These are phyloP conservation scores for Setipinna tenuifilis DNA, from an alignment of 2,797 vertebrate species.

Conservation along the genomic window DNA sequence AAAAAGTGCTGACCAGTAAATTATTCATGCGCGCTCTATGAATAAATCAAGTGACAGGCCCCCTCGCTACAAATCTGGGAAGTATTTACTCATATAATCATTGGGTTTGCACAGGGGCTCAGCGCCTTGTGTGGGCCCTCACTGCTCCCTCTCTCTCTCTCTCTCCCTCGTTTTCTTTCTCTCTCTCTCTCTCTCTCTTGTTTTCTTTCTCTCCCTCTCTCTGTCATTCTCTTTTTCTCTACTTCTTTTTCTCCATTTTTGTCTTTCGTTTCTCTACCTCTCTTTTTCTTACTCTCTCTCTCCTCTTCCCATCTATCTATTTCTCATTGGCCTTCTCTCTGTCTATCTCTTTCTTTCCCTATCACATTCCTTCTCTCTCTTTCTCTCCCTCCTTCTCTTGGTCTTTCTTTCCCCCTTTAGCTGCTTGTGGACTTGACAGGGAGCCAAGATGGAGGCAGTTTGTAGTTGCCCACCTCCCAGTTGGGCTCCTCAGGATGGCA, in stretches of 20 bases:
- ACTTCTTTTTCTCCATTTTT: too few species aligned
- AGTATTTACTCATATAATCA: slow-evolving; percentile 77
- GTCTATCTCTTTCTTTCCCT: too few species aligned
- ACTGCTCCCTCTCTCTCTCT: too few species aligned
- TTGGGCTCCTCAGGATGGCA: not conserved
- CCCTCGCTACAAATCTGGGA: slow-evolving; percentile 70
- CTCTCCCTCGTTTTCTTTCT: too few species aligned
- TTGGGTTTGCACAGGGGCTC: slow-evolving; percentile 74
- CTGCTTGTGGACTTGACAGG: not conserved
- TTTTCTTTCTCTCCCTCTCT: too few species aligned
- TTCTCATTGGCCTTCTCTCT: too few species aligned
- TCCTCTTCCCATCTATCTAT: slow-evolving; percentile 39
- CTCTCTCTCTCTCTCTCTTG: too few species aligned
- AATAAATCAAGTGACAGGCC: slow-evolving; percentile 77
- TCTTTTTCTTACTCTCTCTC: slow-evolving; percentile 32
- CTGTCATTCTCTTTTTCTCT: too few species aligned
- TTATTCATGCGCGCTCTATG: slow-evolving; percentile 73
- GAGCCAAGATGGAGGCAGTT: not conserved
- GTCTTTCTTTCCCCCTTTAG: too few species aligned
- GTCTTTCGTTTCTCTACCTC: slow-evolving; percentile 55
- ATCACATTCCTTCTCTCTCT: too few species aligned
- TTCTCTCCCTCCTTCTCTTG: too few species aligned
- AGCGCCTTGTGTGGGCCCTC: slow-evolving; percentile 71
- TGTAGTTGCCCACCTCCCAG: not conserved
- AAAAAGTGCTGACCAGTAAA: slow-evolving; percentile 75